Evolutionary conservation across 2,113 vertebrate genomes (phyloP).

Genomic region (Hemicordylus capensis): DNA sequence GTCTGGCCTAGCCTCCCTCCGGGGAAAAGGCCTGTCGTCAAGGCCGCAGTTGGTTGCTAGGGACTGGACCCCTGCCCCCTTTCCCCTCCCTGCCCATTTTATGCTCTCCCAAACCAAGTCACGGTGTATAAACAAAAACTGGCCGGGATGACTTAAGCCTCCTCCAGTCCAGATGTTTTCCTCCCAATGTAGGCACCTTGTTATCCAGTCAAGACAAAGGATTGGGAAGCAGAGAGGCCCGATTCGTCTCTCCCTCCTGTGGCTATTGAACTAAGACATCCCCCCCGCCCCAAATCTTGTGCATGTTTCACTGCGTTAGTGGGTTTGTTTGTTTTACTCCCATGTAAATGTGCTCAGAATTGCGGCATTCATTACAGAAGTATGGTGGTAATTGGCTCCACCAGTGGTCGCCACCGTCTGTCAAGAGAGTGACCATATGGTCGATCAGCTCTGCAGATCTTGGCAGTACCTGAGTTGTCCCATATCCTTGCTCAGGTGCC

Average conservation of each 20-base stretch:
- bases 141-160: not conserved
- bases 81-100: not conserved
- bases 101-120: too few relatives aligned
- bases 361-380: not conserved
- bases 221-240: not conserved
- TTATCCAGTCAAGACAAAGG: not conserved
- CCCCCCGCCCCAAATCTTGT: too few relatives aligned
- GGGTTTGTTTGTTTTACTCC: too few relatives aligned
- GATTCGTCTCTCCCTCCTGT: not conserved
- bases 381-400: not conserved
- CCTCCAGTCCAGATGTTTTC: not conserved
- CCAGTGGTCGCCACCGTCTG: too few relatives aligned
- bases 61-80: not conserved
- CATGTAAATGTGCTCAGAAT: not conserved
- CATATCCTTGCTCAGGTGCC: not conserved
- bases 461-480: not conserved
- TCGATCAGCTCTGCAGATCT: too few relatives aligned
- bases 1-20: not conserved
- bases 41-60: not conserved
- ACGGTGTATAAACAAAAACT: too few relatives aligned
- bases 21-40: not conserved
- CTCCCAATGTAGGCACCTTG: not conserved
- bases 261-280: too few relatives aligned
- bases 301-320: too few relatives aligned
- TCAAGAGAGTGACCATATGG: too few relatives aligned